Evolutionary conservation across 2,797 vertebrate genomes (phyloP).

Genomic region (Pogonophryne albipinna): DNA sequence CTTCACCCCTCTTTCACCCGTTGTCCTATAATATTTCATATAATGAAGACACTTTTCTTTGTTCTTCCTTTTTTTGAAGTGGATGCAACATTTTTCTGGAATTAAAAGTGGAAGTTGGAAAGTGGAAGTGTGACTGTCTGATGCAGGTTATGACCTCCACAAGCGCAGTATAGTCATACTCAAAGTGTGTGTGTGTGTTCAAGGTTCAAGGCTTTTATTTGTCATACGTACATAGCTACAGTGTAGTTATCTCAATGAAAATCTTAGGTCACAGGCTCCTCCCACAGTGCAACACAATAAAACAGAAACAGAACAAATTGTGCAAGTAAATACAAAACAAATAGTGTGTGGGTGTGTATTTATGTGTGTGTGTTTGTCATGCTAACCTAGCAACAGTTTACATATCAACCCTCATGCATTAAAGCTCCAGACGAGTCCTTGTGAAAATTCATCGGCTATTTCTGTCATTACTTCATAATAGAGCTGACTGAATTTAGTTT

Average conservation of each 20-base stretch:
- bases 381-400: not conserved
- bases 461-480: not conserved
- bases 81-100: too few species aligned
- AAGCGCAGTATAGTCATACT: not conserved
- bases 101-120: not conserved
- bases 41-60: not conserved
- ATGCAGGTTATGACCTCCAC: not conserved
- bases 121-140: constrained; percentile 7
- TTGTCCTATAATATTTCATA: not conserved
- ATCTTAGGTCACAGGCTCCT: too few species aligned
- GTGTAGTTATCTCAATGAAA: too few species aligned
- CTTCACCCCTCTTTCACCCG: not conserved
- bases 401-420: not conserved
- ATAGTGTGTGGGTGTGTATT: too few species aligned
- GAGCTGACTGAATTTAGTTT: not conserved
- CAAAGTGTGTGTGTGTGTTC: not conserved
- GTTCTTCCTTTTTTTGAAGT: not conserved
- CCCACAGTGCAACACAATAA: too few species aligned
- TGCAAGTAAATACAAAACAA: too few species aligned
- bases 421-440: not conserved
- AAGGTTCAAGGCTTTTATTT: too few species aligned
- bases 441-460: not conserved
- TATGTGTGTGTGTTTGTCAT: not conserved
- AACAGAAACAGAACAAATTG: too few species aligned
- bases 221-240: too few species aligned